Conservation (phyloP, 2,888 invertebrate genomes). For the Thera britannica region DNA sequence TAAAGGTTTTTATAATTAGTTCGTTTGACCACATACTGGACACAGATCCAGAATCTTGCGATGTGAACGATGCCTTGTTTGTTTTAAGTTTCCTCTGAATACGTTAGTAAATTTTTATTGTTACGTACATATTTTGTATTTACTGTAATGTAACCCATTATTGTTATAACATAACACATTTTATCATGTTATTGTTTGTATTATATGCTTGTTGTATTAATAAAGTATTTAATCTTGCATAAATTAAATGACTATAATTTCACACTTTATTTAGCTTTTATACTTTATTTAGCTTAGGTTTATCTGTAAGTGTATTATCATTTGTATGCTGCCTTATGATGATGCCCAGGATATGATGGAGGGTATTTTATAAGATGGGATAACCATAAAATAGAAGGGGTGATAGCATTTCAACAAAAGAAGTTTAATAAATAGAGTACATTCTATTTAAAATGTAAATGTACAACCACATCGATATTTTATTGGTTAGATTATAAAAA, state of each 20-base stretch:
- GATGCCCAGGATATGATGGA: too few species aligned
- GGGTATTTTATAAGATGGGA: neutral
- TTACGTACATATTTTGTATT: slow-evolving; percentile 13
- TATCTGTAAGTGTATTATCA: too few species aligned
- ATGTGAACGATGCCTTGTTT: too few species aligned
- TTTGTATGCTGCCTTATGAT: too few species aligned
- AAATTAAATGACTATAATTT: slow-evolving; percentile 5
- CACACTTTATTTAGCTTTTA: neutral
- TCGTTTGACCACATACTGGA: too few species aligned
- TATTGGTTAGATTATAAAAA: slow-evolving; percentile 85
- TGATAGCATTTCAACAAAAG: slow-evolving; percentile 72
- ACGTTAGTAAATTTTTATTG: slow-evolving; percentile 6
- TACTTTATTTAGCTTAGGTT: too few species aligned
- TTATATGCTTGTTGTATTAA: slow-evolving; percentile 49
- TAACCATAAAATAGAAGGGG: slow-evolving; percentile 59
- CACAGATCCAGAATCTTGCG: too few species aligned
- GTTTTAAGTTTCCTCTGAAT: neutral
- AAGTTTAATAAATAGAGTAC: slow-evolving; percentile 82
- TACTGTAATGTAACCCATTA: slow-evolving; percentile 10
- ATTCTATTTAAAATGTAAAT: slow-evolving; percentile 84
- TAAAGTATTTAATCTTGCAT: slow-evolving; percentile 42
- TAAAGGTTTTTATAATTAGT: too few species aligned
- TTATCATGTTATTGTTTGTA: slow-evolving; percentile 46
- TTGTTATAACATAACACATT: slow-evolving; percentile 32
- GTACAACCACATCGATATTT: slow-evolving; percentile 85